Evolutionary conservation across 1,140 invertebrate species (phyloP).

Genomic region (Meloidogyne hapla): DNA sequence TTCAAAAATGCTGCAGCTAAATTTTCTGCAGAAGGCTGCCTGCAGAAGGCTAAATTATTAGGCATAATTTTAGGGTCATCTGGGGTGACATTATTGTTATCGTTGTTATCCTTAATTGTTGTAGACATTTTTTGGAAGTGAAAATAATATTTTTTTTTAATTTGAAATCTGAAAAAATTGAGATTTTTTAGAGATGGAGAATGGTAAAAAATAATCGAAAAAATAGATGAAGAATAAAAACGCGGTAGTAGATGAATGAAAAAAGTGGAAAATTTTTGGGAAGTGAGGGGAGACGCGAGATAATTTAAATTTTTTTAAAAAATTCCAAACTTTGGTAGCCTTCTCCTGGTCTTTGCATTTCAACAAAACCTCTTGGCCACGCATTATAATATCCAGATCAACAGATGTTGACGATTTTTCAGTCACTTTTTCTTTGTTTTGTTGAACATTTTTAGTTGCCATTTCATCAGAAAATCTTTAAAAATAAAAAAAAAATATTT

Average conservation of each 20-base stretch:
- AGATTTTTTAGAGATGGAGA: neutral
- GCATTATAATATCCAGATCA: neutral
- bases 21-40: neutral
- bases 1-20: neutral
- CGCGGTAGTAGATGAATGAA: too few species aligned
- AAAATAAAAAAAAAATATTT: neutral
- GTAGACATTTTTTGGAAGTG: neutral
- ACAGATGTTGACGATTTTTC: neutral
- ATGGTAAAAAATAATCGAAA: neutral
- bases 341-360: neutral
- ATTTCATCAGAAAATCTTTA: neutral
- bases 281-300: too few species aligned
- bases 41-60: neutral
- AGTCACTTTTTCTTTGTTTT: neutral
- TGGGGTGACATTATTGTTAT: neutral
- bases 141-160: neutral
- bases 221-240: too few species aligned
- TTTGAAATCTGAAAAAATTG: neutral
- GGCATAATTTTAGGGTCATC: neutral
- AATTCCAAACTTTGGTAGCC: neutral
- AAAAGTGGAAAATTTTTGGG: too few species aligned
- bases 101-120: neutral
- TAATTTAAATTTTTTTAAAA: neutral
- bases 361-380: neutral
- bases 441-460: neutral